A percentile compares a stretch with the other conserved stretches of the same genome.
Conservation (phyloP, 2,113 vertebrate genomes). For the Poeciliopsis prolifica region DNA sequence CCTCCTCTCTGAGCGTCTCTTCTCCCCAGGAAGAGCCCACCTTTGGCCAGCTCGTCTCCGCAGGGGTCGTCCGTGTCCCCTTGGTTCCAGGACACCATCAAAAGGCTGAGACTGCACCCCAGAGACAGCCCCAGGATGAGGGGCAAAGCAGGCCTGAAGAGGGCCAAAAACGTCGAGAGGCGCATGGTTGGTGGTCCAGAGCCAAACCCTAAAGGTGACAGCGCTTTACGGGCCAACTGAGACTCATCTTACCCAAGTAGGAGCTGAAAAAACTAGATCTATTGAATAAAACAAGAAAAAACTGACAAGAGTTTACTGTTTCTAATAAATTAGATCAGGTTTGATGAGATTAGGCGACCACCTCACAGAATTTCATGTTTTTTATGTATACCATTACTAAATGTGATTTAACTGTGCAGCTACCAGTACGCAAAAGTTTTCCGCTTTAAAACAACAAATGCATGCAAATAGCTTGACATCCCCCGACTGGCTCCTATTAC, state of each 20-base stretch:
- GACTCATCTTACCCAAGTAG: background rate
- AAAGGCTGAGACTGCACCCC: conserved; percentile 92
- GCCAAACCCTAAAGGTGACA: background rate
- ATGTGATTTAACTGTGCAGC: background rate
- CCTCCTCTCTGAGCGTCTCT: conserved; percentile 50
- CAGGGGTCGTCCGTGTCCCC: conserved; percentile 82
- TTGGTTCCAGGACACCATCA: conserved; percentile 93
- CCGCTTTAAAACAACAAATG: background rate
- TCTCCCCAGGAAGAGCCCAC: conserved; percentile 62
- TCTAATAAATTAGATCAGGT: background rate
- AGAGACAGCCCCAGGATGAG: conserved; percentile 93
- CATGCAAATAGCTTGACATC: background rate
- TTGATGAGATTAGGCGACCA: background rate
- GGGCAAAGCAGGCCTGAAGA: conserved; percentile 90
- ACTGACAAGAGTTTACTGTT: background rate
- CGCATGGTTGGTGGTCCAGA: conserved; percentile 78
- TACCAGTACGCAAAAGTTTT: conserved; percentile 1
- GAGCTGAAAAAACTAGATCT: background rate
- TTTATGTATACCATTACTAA: background rate
- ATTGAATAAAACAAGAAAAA: background rate
- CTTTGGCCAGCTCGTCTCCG: conserved; percentile 67
- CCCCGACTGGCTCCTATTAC: background rate
- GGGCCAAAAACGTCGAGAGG: conserved; percentile 81
- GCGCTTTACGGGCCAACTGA: background rate
- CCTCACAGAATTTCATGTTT: background rate